Evolutionary conservation across 2,797 vertebrate species (phyloP), one percentile per base, ranked within the genome.

Genomic region (Chelon auratus): DNA sequence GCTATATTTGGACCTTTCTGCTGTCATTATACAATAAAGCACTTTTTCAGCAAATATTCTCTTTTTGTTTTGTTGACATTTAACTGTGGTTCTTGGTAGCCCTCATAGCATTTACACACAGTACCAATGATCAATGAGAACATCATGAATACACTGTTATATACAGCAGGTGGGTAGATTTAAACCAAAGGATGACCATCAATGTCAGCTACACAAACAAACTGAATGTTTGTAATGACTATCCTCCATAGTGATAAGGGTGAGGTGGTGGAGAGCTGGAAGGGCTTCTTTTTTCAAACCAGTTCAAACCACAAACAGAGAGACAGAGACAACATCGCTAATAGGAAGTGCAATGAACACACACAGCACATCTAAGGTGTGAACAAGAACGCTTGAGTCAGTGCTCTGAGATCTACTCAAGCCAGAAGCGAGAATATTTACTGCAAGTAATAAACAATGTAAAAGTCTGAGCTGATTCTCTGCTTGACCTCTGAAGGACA

Each of bases 1-100:
- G 4, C 11, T 36, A 20, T 7, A 22, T 33, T 37, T 47, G 17
- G 0, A 63, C 0, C n/a, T 68, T 54, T 68, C 3, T 4, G 15
- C 11, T 40, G 11, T 30, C 3, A 54, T 0, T 15, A 65, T 0
- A 4, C 30, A 81, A 77, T 77, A 79, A 85, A 74, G 4, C 54
- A 26, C 0, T 51, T 45, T 64, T 26, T 5, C 1, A 37, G 7
- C 37, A 55, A 13, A 65, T 18, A 5, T 22, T 22, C 15, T 58
- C 8, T 67, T 33, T 40, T 52, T 42, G 45, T 68, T 33, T 33
- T 33, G 52, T 4, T 39, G 42, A 43, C 42, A 17, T 15, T 43
- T 15, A 43, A 43, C 14, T 62, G 9, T 40, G 4, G 8, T 63
- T 63, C 50, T 43, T 17, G 26, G 15, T 24, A 53, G 9, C 2